A percentile compares a stretch with the other conserved stretches of the same genome.
phyloP scores from a whole-genome alignment of 1,140 invertebrate species.

The Zaprionus ghesquierei region DNA sequence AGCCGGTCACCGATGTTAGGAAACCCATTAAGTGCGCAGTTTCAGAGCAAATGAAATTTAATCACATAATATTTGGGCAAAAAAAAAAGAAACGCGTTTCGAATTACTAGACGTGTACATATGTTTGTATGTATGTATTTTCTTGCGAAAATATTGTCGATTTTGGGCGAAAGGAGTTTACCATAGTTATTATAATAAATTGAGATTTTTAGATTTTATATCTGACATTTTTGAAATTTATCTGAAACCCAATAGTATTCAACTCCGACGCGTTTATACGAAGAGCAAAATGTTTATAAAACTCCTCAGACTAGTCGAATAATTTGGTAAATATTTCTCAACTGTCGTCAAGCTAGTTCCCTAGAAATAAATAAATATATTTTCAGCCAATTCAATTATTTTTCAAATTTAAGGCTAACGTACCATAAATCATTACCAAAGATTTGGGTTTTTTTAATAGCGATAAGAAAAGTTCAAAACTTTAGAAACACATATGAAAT shows the following conservation, averaged over 20 bases:
- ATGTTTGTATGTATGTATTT: background rate
- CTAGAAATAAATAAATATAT: too few species aligned
- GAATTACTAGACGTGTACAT: background rate
- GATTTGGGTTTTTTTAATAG: background rate
- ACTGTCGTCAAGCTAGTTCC: too few species aligned
- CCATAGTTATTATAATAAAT: too few species aligned
- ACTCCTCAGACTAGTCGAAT: too few species aligned
- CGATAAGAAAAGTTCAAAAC: background rate
- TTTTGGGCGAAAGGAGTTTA: background rate
- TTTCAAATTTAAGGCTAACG: background rate
- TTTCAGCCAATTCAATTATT: background rate
- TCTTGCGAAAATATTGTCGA: fast-evolving
- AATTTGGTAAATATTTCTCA: too few species aligned
- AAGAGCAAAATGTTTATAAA: too few species aligned
- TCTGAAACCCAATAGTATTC: too few species aligned
- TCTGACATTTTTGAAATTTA: too few species aligned
- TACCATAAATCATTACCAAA: background rate
- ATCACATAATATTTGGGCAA: conserved; percentile 43
- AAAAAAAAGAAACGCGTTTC: conserved; percentile 1
- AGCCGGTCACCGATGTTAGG: conserved; percentile 23
- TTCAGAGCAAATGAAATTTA: conserved; percentile 54
- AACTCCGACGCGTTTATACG: too few species aligned
- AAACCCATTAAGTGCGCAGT: conserved; percentile 17
- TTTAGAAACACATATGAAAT: background rate
- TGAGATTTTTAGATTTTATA: too few species aligned